Base-by-base conservation (phyloP, 2,888 invertebrate species). In the Sarcophaga variegata region DNA sequence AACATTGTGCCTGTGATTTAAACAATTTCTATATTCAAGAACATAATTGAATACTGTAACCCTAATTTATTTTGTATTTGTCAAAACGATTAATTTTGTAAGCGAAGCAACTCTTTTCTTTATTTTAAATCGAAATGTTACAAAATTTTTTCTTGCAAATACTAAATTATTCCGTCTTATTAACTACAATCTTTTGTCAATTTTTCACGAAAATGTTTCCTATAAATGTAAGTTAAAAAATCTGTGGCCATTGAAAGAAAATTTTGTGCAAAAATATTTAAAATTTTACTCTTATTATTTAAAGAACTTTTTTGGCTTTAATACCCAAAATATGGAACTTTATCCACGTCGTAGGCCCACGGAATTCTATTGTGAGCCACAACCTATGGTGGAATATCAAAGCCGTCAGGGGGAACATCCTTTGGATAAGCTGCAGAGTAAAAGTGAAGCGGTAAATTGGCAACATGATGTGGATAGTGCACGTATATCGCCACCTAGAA, bases 401-500 rank as follows among this genome's bases (percentile, higher is more conserved):
- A 90, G 90, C 72, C 89, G 90, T 17, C 82, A 76, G 4, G 88
- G 81, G 11, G 91, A 91, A 77, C 91, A 91, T 85, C 89, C 91
- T 8, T 76, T 85, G 45, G 89, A 89, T 64, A 89, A 89, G 72
- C 66, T 87, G 20, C 66, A 88, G 59, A 71, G 80, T 20, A 71
- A 17, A 12, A 47, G 20, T 64, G 20, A 6, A 45, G 11, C 17
- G 60, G 67, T n/a, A 2, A 54, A 69, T 8, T 54, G 70, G 4
- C 67, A 79, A 0, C 45, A 63, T n/a, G 87, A 89, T 12, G 10
- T 49, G 27, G 80, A 81, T 6, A 85, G 75, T 64, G 22, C 70
- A 45, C 91, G 90, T 0, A 92, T 93, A 25, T 88, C 85, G 54
- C 92, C 92, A 3, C 92, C 93, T 0, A 88, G 89, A 59, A 90